A percentile compares a stretch with the other conserved stretches of the same genome.
These are phyloP conservation scores for Hemaris fuciformis DNA, from an alignment of 2,888 invertebrate species.

Conservation along the genomic window DNA sequence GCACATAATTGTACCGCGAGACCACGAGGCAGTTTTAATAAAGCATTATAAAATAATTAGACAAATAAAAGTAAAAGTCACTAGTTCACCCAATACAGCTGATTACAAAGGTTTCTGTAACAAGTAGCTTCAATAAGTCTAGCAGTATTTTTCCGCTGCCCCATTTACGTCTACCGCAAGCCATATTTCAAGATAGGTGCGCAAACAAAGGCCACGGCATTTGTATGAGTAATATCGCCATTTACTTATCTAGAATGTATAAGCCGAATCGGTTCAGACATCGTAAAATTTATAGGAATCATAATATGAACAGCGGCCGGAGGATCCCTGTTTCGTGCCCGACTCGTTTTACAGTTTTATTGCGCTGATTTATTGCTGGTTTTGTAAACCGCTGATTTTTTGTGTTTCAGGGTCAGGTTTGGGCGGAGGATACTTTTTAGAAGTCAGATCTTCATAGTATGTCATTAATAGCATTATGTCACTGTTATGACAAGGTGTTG, in stretches of 20 bases:
- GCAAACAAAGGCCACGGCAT: neutral
- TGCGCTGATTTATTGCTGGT: neutral
- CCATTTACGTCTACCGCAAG: neutral
- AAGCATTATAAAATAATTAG: no score
- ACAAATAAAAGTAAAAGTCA: neutral
- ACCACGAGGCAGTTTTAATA: no score
- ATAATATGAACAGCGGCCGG: conserved; percentile 47
- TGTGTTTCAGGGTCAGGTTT: neutral
- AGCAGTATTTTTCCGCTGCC: neutral
- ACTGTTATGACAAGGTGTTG: no score
- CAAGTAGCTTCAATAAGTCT: neutral
- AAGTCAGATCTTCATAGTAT: no score
- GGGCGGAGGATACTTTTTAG: neutral
- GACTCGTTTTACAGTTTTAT: neutral
- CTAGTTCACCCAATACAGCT: neutral
- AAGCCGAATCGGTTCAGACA: conserved; percentile 48
- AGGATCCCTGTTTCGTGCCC: conserved; percentile 29
- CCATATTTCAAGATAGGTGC: neutral
- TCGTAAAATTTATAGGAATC: conserved; percentile 57
- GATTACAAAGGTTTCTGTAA: neutral
- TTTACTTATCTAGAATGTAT: conserved; percentile 36
- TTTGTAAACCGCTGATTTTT: neutral
- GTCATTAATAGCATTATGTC: no score
- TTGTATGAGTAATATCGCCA: conserved; percentile 32
- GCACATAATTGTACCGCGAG: no score